Conservation (phyloP, 2,888 invertebrate genomes). For the Cybosia mesomella region DNA sequence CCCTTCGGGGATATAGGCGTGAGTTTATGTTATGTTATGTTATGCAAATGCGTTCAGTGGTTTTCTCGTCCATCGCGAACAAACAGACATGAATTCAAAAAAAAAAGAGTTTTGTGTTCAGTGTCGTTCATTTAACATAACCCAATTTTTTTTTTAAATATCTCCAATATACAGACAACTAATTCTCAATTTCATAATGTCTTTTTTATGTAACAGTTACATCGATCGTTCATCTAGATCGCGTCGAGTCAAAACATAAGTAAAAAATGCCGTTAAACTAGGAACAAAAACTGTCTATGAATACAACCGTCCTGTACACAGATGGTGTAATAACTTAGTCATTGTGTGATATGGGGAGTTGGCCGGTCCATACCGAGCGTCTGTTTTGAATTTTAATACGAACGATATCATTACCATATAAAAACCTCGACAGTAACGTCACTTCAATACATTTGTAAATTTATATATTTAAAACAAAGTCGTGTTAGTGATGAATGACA, state of each 20-base stretch:
- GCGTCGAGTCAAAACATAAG: constrained; percentile 37
- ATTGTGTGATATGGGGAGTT: constrained; percentile 46
- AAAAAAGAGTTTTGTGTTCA: too few species aligned
- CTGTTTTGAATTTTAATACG: constrained; percentile 42
- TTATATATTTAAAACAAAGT: too few species aligned
- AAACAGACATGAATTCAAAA: too few species aligned
- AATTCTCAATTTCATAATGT: too few species aligned
- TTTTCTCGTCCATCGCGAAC: too few species aligned
- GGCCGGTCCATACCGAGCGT: constrained; percentile 29
- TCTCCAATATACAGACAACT: too few species aligned
- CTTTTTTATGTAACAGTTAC: constrained; percentile 40
- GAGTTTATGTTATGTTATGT: too few species aligned
- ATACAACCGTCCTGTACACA: constrained; percentile 50
- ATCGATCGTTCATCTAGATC: constrained; percentile 35
- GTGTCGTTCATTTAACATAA: too few species aligned
- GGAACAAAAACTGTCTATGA: constrained; percentile 43
- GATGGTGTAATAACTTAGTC: constrained; percentile 51
- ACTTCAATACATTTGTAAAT: constrained; percentile 9
- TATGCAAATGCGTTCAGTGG: too few species aligned
- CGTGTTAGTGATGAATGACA: too few species aligned
- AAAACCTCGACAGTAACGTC: constrained; percentile 18
- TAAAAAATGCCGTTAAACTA: constrained; percentile 50
- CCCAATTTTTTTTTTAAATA: too few species aligned
- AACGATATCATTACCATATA: constrained; percentile 31
- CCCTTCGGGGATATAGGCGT: too few species aligned